These are phyloP conservation scores for Drosophila fungiperda DNA, from an alignment of 2,888 invertebrate genomes.

Conservation along the genomic window DNA sequence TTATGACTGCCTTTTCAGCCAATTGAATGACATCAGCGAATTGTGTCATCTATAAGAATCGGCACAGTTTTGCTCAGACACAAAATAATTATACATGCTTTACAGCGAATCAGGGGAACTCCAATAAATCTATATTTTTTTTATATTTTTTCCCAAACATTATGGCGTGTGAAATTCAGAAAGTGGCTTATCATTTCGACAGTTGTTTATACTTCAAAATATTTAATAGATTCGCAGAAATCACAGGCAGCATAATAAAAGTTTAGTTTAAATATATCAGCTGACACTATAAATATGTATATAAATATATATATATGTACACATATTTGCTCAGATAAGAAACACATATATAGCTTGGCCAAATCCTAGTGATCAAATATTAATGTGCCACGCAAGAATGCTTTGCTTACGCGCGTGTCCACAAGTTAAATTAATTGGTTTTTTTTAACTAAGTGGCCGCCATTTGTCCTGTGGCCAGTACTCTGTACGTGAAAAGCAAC, in stretches of 20 bases:
- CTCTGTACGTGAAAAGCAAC: constrained; percentile 11
- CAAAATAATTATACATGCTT: background rate
- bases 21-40: constrained; percentile 45
- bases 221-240: background rate
- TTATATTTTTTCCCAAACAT: background rate
- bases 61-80: background rate
- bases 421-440: constrained; percentile 4
- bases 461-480: constrained; percentile 34
- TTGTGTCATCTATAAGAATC: constrained; percentile 40
- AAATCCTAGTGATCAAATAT: constrained; percentile 50
- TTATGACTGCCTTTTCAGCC: constrained; percentile 9
- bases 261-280: background rate
- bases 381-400: constrained; percentile 39
- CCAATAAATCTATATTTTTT: background rate
- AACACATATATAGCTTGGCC: constrained; percentile 18
- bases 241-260: background rate
- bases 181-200: background rate
- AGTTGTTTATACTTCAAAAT: background rate
- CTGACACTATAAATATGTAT: constrained; percentile 1
- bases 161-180: background rate
- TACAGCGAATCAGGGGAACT: background rate
- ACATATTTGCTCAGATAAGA: constrained; percentile 32
- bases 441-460: constrained; percentile 21
- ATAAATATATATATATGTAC: background rate
- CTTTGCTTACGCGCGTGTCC: constrained; percentile 12